Evolutionary conservation across 2,113 vertebrate genomes (phyloP).

Genomic region (Oceanodroma tethys): DNA sequence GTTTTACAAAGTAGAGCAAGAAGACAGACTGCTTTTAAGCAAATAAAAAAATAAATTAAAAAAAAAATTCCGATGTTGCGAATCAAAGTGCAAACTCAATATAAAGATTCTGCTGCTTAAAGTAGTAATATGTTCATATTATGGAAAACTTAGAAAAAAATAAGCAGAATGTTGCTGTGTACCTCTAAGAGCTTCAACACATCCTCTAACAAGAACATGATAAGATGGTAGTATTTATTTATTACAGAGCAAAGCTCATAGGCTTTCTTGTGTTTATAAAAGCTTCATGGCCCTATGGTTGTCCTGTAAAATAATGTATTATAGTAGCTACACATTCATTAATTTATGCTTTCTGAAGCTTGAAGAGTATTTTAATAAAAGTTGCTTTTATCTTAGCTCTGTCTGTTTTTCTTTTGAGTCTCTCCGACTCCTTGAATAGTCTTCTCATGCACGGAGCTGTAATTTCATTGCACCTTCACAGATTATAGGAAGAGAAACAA

Average conservation of each 20-base stretch:
- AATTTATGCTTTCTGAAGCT: conserved; percentile 74
- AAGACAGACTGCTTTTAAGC: neutral
- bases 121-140: neutral
- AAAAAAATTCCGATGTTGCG: neutral
- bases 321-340: conserved; percentile 67
- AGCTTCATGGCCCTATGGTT: conserved; percentile 40
- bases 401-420: conserved; percentile 63
- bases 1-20: conserved; percentile 29
- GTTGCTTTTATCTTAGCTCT: conserved; percentile 71
- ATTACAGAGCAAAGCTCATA: conserved; percentile 45
- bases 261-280: conserved; percentile 42
- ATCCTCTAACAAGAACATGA: neutral
- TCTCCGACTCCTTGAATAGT: neutral
- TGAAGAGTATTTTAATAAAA: conserved; percentile 79
- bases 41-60: neutral
- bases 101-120: neutral
- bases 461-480: neutral
- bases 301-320: conserved; percentile 81
- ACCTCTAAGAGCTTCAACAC: neutral
- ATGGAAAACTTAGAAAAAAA: neutral
- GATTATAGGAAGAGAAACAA: neutral
- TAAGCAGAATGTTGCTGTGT: neutral
- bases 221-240: conserved; percentile 52
- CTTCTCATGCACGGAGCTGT: neutral
- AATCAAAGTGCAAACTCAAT: neutral